A percentile compares a stretch with the other conserved stretches of the same genome.
These are phyloP conservation scores for Microplitis manilae DNA, from an alignment of 2,888 invertebrate genomes.

Conservation along the genomic window DNA sequence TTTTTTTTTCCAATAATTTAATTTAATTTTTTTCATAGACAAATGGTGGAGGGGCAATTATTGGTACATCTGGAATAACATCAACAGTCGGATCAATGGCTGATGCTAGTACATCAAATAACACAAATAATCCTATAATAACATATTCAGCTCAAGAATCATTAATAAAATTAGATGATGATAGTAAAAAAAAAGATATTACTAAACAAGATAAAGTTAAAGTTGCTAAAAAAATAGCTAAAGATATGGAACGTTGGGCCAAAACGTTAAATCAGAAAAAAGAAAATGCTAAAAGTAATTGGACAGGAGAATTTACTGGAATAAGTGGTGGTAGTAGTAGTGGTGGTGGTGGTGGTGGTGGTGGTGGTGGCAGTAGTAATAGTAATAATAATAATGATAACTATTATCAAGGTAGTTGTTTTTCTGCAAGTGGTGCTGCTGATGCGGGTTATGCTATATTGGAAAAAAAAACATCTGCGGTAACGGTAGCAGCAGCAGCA, in stretches of 20 bases:
- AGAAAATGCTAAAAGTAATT: constrained; percentile 75
- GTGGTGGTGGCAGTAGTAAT: not conserved
- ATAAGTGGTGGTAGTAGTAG: not conserved
- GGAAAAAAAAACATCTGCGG: constrained; percentile 79
- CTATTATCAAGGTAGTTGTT: constrained; percentile 60
- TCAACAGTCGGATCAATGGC: constrained; percentile 47
- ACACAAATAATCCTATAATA: constrained; percentile 49
- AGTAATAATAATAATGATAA: constrained; percentile 47
- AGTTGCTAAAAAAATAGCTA: constrained; percentile 97
- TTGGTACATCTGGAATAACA: constrained; percentile 71
- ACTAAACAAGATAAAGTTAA: constrained; percentile 93
- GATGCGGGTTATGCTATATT: constrained; percentile 95
- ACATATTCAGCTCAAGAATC: constrained; percentile 60
- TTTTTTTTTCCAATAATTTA: not conserved
- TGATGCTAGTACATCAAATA: constrained; percentile 44
- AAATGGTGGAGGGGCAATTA: constrained; percentile 32
- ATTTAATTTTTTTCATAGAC: constrained; percentile 36
- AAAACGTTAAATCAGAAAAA: constrained; percentile 97
- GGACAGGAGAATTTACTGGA: constrained; percentile 62
- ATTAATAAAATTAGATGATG: constrained; percentile 72
- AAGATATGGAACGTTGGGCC: constrained; percentile 96
- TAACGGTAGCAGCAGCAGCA: no score
- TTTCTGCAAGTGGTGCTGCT: constrained; percentile 82
- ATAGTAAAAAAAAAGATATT: constrained; percentile 81
- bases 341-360: not conserved